These are phyloP conservation scores for Eupsilia transversa DNA, from an alignment of 2,888 invertebrate species.

Conservation along the genomic window DNA sequence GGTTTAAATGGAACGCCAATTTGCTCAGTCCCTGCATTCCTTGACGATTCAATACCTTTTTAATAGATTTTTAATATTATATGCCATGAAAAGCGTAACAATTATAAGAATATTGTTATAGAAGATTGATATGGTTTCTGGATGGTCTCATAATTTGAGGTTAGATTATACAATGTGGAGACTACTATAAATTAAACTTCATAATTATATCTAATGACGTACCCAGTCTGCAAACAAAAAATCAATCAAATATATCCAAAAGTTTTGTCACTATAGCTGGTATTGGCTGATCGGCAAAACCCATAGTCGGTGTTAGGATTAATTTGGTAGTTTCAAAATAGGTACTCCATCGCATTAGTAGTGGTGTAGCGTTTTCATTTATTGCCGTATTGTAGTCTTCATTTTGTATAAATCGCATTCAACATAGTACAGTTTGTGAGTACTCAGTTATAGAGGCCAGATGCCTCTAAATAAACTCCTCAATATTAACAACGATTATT, in stretches of 20 bases:
- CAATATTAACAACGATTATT: constrained; percentile 33
- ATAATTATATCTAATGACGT: too few species aligned
- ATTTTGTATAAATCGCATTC: not conserved
- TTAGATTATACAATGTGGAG: not conserved
- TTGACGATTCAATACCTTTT: constrained; percentile 12
- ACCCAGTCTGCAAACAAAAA: not conserved
- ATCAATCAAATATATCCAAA: not conserved
- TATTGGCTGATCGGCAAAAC: too few species aligned
- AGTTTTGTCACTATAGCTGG: not conserved
- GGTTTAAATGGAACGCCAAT: constrained; percentile 53
- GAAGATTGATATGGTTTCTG: not conserved
- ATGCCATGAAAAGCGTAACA: not conserved
- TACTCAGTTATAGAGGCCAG: too few species aligned
- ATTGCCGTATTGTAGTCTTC: not conserved
- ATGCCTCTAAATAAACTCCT: not conserved
- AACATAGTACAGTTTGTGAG: not conserved
- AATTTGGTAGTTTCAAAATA: not conserved
- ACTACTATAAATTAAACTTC: not conserved
- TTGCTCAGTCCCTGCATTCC: constrained; percentile 46
- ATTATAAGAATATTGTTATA: not conserved
- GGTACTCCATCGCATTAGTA: not conserved
- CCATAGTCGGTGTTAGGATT: not conserved
- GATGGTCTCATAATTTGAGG: not conserved
- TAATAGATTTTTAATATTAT: constrained; percentile 26
- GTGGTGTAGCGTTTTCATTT: not conserved